Evolutionary conservation across 2,888 invertebrate genomes (phyloP).

Genomic region (Physocephala rufipes): DNA sequence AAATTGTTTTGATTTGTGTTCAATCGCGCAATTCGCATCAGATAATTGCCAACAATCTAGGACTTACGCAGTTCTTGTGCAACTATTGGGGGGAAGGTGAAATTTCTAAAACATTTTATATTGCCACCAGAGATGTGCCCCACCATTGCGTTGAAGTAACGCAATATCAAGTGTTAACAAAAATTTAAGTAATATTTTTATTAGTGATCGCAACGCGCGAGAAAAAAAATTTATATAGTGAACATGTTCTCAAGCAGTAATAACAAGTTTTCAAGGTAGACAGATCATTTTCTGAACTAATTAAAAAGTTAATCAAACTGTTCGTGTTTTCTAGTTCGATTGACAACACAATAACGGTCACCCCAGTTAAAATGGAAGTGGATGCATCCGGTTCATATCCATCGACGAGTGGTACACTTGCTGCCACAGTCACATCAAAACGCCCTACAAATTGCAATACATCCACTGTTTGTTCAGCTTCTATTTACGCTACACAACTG

Average conservation of each 20-base stretch:
- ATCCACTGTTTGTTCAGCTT: background rate
- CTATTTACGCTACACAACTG: background rate
- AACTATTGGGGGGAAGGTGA: background rate
- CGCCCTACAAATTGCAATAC: background rate
- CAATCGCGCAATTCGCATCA: conserved; percentile 22
- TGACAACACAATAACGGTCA: conserved; percentile 45
- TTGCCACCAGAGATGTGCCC: background rate
- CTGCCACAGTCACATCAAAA: conserved; percentile 22
- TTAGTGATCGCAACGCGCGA: conserved; percentile 13
- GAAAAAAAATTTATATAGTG: background rate
- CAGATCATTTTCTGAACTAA: background rate
- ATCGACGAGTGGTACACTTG: conserved; percentile 29
- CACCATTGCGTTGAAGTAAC: conserved; percentile 8
- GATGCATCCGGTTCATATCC: conserved; percentile 38
- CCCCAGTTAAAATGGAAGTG: conserved; percentile 46
- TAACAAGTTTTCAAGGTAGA: conserved; percentile 24
- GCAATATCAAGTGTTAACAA: conserved; percentile 6
- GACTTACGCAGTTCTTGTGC: background rate
- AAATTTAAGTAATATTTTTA: conserved; percentile 12
- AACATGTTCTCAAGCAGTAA: conserved; percentile 22
- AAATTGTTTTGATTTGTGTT: conserved; percentile 31
- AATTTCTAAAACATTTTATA: background rate
- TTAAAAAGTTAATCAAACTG: background rate
- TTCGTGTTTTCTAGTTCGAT: conserved; percentile 24
- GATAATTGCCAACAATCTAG: conserved; percentile 7